These are phyloP conservation scores for Listrodromus nycthemerus DNA, from an alignment of 2,888 invertebrate species.

Conservation along the genomic window DNA sequence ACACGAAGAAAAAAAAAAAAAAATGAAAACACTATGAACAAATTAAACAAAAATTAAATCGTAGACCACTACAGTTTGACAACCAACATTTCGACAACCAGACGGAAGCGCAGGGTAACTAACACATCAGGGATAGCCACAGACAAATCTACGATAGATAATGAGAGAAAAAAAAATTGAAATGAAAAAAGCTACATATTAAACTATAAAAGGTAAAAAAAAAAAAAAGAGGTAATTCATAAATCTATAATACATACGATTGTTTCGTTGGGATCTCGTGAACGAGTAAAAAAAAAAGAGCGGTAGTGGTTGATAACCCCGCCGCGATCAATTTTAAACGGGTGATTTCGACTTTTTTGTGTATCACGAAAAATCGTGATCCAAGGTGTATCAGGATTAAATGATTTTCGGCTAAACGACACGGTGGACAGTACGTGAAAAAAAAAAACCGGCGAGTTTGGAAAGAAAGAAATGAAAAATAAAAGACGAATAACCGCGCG, in stretches of 20 bases:
- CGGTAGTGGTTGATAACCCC: slow-evolving; percentile 35
- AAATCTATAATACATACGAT: slow-evolving; percentile 81
- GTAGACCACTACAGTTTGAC: slow-evolving; percentile 80
- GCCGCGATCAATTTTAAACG: slow-evolving; percentile 36
- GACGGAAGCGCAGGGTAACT: slow-evolving; percentile 85
- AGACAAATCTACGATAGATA: slow-evolving; percentile 85
- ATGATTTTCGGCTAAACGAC: slow-evolving; percentile 7
- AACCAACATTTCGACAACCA: slow-evolving; percentile 84
- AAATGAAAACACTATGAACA: slow-evolving; percentile 59
- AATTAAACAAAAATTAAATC: slow-evolving; percentile 74
- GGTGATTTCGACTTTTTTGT: slow-evolving; percentile 32
- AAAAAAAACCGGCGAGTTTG: slow-evolving; percentile 56
- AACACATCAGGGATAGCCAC: slow-evolving; percentile 85
- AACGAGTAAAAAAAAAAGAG: slow-evolving; percentile 64
- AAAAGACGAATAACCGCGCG: slow-evolving; percentile 50
- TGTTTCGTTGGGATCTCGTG: slow-evolving; percentile 79
- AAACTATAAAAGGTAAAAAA: slow-evolving; percentile 80
- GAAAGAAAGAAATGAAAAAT: slow-evolving; percentile 39
- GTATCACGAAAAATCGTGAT: slow-evolving; percentile 36
- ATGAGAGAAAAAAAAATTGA: slow-evolving; percentile 79
- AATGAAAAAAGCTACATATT: slow-evolving; percentile 80
- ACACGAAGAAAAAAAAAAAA: slow-evolving; percentile 40
- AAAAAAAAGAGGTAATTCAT: slow-evolving; percentile 76
- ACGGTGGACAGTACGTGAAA: slow-evolving; percentile 64
- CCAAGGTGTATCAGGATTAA: slow-evolving; percentile 26